Percentiles rank a stretch among this genome's conserved stretches.
These are phyloP conservation scores for Oncopeltus fasciatus DNA, from an alignment of 1,140 invertebrate genomes.

Conservation along the genomic window DNA sequence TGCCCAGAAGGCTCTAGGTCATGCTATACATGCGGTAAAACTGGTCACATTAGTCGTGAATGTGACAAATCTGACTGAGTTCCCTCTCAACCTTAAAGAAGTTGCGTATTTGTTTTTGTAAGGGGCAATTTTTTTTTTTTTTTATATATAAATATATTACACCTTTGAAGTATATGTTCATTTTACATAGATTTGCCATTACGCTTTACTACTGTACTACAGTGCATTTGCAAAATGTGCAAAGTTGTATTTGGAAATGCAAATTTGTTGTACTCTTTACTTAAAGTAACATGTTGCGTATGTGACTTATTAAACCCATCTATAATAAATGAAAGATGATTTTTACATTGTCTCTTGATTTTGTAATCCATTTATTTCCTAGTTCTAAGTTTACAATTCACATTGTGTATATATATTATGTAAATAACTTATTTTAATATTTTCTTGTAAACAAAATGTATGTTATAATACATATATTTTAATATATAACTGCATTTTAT, in stretches of 20 bases:
- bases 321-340: constrained; percentile 10
- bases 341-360: constrained; percentile 9
- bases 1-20: constrained; percentile 66
- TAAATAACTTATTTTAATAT: constrained; percentile 1
- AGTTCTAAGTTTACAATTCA: neutral
- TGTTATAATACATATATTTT: constrained; percentile 10
- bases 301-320: constrained; percentile 3
- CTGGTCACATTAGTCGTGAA: constrained; percentile 77
- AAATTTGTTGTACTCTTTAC: constrained; percentile 9
- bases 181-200: constrained; percentile 7
- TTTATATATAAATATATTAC: constrained; percentile 1
- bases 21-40: constrained; percentile 78
- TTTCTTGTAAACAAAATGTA: constrained; percentile 9
- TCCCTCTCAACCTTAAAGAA: neutral
- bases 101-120: constrained; percentile 8
- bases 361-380: constrained; percentile 8
- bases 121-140: constrained; percentile 8
- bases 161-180: constrained; percentile 11
- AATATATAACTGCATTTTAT: constrained; percentile 7
- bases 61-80: constrained; percentile 45
- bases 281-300: constrained; percentile 3
- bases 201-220: constrained; percentile 8
- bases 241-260: constrained; percentile 5
- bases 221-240: constrained; percentile 4
- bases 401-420: constrained; percentile 1